Evolutionary conservation across 2,888 invertebrate species (phyloP), one percentile per base, ranked within the genome.

Genomic region (Euplexia lucipara): DNA sequence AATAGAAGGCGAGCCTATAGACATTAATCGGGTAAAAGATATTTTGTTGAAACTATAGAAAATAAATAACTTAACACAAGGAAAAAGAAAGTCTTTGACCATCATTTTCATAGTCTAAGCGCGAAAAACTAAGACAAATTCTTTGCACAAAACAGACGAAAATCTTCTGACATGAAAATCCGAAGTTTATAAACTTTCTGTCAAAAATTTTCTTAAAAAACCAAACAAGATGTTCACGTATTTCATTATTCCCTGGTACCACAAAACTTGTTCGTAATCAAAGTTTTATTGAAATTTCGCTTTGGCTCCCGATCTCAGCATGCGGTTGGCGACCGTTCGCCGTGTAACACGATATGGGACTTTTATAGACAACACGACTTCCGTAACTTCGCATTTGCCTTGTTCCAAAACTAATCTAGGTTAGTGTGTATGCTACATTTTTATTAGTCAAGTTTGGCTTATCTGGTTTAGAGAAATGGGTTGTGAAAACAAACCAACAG

Each of bases 251-350:
- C 52, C 53, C 57, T 68, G 61, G 48, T 57, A 56, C 41, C 30
- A 30, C 52, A 22, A 47, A 64, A 79, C 60, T 69, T 68, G 63
- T 58, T 62, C 22, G 62, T 77, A 74, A 80, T 80, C 74, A 78
- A 78, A 80, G 59, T 77, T 79, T 80, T 78, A 71, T 78, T 78
- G 71, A 70, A 65, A 78, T 65, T 71, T 67, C 53, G 34, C 62
- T 41, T 70, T 78, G 65, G 78, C 58, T 75, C 68, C 41, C 64
- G 64, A 69, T 78, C 45, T 41, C 61, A 54, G 47, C 39, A 42
- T 66, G 56, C 53, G 60, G 78, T 75, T 61, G 68, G 64, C 51
- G 61, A 59, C 48, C 42, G 45, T 59, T 77, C 44, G 47, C 64
- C 65, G 59, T 51, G 48, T 63, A 56, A 68, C 30, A 47, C 45